Evolutionary conservation across 37 sponge, comb jelly and placozoan genomes (phyloP), one percentile per base, ranked within the genome.

Genomic region (Petrosia ficiformis): DNA sequence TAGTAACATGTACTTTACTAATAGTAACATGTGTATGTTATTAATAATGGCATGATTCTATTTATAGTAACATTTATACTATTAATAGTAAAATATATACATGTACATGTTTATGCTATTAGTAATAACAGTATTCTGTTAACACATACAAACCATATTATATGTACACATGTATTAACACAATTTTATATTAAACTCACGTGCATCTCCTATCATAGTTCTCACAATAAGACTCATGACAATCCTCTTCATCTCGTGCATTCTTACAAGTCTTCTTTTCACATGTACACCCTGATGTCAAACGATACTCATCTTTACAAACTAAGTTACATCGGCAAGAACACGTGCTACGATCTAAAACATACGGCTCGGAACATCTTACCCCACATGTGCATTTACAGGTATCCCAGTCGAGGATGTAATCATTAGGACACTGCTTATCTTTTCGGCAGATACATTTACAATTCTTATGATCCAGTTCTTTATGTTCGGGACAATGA

Each of bases 161-260:
- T n/a, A 41, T 68, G 41, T 30, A 38, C 42, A 22, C 31, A 21
- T 43, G 24, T 4, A 10, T 24, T 28, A 52, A 57, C 28, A 24
- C 42, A 42, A 24, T 24, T 31, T 5, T 25, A 57, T 73, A 4
- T 65, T 39, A 36, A 1, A 78, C 79, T 78, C 44, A 84, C 85
- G 39, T 71, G 79, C 85, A 84, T 52, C 67, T 71, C 28, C 39
- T 76, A 39, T 72, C 60, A 59, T 87, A 67, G 58, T 59, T 34
- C 68, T 80, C 74, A 66, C 88, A 82, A 56, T 52, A 44, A 36
- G 82, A 69, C 0, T 26, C 40, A n/a, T 25, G 24, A 42, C 82
- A 82, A 35, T 87, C 78, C 42, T 70, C 24, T n/a, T 29, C 37
- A 22, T n/a, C 77, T 36, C 61, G 2, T 16, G 73, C 82, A 33